Conservation (phyloP, 37 sponge, comb jelly and placozoan genomes). For the Agelas oroides region DNA sequence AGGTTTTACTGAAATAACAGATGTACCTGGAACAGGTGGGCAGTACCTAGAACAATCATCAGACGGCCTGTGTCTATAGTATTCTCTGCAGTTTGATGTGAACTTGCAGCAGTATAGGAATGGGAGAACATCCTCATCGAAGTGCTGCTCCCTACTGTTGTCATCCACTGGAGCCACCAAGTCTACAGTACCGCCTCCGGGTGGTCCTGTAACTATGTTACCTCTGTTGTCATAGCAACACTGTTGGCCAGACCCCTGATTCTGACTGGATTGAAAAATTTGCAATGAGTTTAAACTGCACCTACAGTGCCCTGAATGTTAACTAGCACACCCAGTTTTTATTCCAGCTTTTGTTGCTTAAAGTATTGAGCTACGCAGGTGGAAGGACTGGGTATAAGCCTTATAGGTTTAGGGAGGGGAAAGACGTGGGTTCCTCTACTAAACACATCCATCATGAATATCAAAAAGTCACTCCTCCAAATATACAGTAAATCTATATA, state of each 20-base stretch:
- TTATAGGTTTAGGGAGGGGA: too few relatives aligned
- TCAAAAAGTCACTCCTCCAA: too few relatives aligned
- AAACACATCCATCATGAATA: too few relatives aligned
- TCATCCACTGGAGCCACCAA: slow-evolving; percentile 3
- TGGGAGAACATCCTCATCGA: slow-evolving; percentile 31
- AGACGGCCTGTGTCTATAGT: slow-evolving; percentile 35
- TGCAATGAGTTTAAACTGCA: too few relatives aligned
- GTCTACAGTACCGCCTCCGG: slow-evolving; percentile 54
- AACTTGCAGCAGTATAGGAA: slow-evolving; percentile 38
- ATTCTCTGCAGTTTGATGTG: slow-evolving; percentile 3
- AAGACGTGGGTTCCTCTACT: too few relatives aligned
- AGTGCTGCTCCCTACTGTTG: slow-evolving; percentile 11
- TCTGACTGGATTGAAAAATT: too few relatives aligned
- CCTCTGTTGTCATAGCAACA: slow-evolving; percentile 44
- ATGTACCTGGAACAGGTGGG: slow-evolving; percentile 41
- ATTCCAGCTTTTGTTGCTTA: too few relatives aligned
- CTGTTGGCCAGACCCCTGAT: slow-evolving; percentile 25
- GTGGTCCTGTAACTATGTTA: not conserved
- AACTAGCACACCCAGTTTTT: too few relatives aligned
- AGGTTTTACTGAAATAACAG: not conserved
- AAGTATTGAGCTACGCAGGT: too few relatives aligned
- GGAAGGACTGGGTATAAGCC: too few relatives aligned
- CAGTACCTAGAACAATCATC: slow-evolving; percentile 6
- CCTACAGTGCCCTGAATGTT: too few relatives aligned
- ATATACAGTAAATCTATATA: too few relatives aligned